phyloP scores from a whole-genome alignment of 64 coral and sea anemone species.

The Actinia equina region DNA sequence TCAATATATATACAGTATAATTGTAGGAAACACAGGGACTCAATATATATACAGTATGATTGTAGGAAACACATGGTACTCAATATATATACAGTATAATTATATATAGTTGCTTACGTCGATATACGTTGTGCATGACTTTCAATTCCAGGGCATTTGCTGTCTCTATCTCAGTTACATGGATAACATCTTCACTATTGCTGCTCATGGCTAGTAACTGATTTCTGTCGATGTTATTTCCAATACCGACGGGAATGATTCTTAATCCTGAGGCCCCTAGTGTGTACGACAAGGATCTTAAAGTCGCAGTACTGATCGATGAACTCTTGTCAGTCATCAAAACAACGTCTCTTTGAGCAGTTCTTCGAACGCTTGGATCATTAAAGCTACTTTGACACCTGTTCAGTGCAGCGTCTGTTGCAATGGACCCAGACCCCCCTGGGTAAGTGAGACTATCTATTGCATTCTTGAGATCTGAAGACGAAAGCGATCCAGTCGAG shows the following conservation, averaged over 20 bases:
- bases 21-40: too few relatives aligned
- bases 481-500: too few relatives aligned
- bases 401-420: background rate
- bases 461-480: background rate
- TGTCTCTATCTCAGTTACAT: background rate
- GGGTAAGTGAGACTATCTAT: background rate
- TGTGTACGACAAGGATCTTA: background rate
- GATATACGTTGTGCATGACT: slow-evolving; percentile 23
- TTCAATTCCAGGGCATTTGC: background rate
- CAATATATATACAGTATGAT: too few relatives aligned
- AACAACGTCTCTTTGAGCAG: slow-evolving; percentile 5
- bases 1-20: too few relatives aligned
- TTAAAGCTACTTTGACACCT: slow-evolving; percentile 7
- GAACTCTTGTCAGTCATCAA: slow-evolving; percentile 12
- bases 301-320: background rate
- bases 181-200: slow-evolving; percentile 38
- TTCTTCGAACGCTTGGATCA: background rate
- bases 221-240: background rate
- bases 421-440: background rate
- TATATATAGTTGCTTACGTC: slow-evolving; percentile 15
- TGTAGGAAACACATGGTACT: too few relatives aligned
- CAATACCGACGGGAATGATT: slow-evolving; percentile 35
- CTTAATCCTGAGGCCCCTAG: background rate
- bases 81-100: background rate
- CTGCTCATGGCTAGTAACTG: slow-evolving; percentile 22